A percentile compares a stretch with the other conserved stretches of the same genome.
phyloP scores from a whole-genome alignment of 2,797 vertebrate species.

The Sus cebifrons region DNA sequence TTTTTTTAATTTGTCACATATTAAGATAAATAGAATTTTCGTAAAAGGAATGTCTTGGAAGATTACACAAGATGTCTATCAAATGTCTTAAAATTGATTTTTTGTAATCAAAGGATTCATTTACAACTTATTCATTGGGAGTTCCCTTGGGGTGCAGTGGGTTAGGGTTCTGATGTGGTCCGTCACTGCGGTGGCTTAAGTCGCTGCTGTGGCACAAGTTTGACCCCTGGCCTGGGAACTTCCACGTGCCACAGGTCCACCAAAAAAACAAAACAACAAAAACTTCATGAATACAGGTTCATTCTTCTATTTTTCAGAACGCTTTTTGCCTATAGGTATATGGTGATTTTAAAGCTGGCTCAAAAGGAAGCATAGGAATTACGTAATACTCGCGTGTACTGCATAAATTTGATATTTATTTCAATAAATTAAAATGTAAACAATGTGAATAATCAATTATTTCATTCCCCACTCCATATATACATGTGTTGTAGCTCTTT shows the following conservation, averaged over 20 bases:
- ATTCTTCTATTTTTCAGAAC: constrained; percentile 41
- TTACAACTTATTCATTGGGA: neutral
- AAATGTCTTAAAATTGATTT: constrained; percentile 48
- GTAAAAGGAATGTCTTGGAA: constrained; percentile 40
- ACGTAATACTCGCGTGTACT: neutral
- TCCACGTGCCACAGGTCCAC: too few relatives aligned
- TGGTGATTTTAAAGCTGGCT: neutral
- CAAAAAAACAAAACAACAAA: too few relatives aligned
- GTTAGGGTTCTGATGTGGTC: too few relatives aligned
- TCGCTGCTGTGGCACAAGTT: too few relatives aligned
- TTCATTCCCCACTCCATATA: neutral
- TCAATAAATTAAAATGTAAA: neutral
- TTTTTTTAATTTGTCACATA: constrained; percentile 20
- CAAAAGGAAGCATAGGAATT: neutral
- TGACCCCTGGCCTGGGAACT: too few relatives aligned
- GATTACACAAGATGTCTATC: constrained; percentile 30
- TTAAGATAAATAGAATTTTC: constrained; percentile 44
- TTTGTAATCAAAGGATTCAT: constrained; percentile 49
- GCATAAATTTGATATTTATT: neutral
- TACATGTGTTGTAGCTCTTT: neutral
- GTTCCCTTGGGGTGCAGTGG: too few relatives aligned
- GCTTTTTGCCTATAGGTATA: neutral
- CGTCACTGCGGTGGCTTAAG: too few relatives aligned
- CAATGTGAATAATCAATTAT: neutral
- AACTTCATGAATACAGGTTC: neutral